Evolutionary conservation across 2,113 vertebrate species (phyloP), one percentile per base, ranked within the genome.

Genomic region (Piprites chloris): DNA sequence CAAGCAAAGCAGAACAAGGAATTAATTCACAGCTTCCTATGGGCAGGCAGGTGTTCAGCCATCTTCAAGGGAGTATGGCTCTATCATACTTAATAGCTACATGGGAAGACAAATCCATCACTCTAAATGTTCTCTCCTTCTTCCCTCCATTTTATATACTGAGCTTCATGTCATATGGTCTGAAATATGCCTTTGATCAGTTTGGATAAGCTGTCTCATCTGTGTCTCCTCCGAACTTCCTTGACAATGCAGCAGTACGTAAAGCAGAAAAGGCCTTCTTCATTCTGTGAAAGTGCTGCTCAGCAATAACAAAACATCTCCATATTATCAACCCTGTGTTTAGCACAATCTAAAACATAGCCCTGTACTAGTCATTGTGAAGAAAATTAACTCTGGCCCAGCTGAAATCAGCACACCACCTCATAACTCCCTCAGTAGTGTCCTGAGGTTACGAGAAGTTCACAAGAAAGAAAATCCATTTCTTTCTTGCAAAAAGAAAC

Each of bases 121-220:
- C 42, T 24, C 5, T 46, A 59, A 52, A 44, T 13, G 23, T 59
- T 5, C 12, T 4, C 9, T 4, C 7, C 19, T 9, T 27, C 18
- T 28, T 44, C 37, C 35, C 27, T 33, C 3, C 23, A 59, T 9
- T 46, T 61, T 8, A 26, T 41, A 18, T 47, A 68, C 13, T 21
- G n/a, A 82, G 5, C 11, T 15, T 7, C 2, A 53, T 41, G 2
- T 12, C 46, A 0, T 28, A 10, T 2, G 20, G 16, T 39, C 39
- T 75, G 33, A 5, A 67, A n/a, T 9, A 59, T 30, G 9, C 14
- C 19, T 81, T 52, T 14, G 6, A 10, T 39, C 44, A 52, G 17
- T 39, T 46, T 1, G 0, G 6, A 3, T 32, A 30, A n/a, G 20
- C 53, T 53, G 13, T 26, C 53, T 53, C 24, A 12, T 14, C 24